Conservation (phyloP, 2,113 vertebrate species). For the Tragulus kanchil region DNA sequence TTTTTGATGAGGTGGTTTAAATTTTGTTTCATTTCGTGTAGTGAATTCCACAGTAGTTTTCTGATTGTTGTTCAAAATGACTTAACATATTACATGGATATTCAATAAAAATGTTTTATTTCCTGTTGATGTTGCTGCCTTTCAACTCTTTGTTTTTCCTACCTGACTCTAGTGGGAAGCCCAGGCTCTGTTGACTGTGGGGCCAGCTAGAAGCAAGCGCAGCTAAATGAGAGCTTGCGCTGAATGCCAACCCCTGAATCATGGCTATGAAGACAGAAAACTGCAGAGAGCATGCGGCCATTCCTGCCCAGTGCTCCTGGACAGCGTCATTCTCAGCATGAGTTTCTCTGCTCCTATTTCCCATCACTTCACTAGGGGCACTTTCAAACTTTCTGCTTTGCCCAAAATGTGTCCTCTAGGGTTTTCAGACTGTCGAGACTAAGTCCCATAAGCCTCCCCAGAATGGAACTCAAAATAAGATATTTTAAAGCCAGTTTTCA, state of each 20-base stretch:
- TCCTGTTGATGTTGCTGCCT: slow-evolving; percentile 95
- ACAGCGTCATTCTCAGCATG: neutral
- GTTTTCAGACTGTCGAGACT: neutral
- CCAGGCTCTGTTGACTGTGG: neutral
- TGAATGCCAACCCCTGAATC: neutral
- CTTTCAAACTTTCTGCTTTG: neutral
- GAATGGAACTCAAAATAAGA: neutral
- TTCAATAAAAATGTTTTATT: slow-evolving; percentile 99
- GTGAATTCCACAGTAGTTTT: slow-evolving; percentile 99
- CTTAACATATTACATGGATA: slow-evolving; percentile 98
- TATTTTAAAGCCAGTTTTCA: neutral
- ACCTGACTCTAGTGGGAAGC: neutral
- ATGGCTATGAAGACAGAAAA: neutral
- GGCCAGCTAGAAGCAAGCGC: neutral
- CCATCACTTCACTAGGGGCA: neutral
- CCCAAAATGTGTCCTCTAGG: neutral
- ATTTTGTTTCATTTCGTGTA: slow-evolving; percentile 99
- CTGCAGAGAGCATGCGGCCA: neutral
- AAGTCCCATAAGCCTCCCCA: neutral
- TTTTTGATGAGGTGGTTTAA: slow-evolving; percentile 99
- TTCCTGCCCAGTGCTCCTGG: neutral
- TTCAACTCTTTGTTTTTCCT: slow-evolving; percentile 77
- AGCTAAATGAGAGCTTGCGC: neutral
- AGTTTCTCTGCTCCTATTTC: neutral
- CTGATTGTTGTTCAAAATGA: slow-evolving; percentile 99